Percentiles rank a stretch among this genome's conserved stretches.
Evolutionary conservation across 2,888 invertebrate genomes (phyloP).

Genomic region (Coenonympha glycerion): DNA sequence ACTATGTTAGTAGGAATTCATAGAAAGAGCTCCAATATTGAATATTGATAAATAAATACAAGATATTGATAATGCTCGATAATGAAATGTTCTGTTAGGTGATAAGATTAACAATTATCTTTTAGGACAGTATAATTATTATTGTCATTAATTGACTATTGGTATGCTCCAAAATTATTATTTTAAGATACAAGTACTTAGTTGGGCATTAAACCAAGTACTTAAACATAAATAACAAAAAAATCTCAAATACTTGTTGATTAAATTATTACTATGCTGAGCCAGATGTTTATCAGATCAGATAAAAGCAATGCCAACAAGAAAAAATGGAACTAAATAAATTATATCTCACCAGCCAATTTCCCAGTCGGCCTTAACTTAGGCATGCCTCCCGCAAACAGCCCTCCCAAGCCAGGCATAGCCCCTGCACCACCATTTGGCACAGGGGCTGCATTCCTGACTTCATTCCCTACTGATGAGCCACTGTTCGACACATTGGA

Average conservation of each 20-base stretch:
- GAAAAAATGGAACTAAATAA: too few species aligned
- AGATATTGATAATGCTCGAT: slow-evolving; percentile 16
- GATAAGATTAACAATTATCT: slow-evolving; percentile 17
- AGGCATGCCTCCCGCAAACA: slow-evolving; percentile 90
- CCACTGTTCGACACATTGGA: slow-evolving; percentile 45
- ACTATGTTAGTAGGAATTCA: neutral
- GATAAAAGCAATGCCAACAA: neutral
- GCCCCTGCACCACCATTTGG: slow-evolving; percentile 55
- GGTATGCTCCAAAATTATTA: neutral
- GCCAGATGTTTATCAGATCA: neutral
- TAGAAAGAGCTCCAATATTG: slow-evolving; percentile 1
- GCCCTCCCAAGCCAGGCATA: slow-evolving; percentile 77
- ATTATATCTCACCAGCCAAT: slow-evolving; percentile 48
- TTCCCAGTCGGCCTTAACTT: slow-evolving; percentile 84
- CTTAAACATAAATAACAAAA: too few species aligned
- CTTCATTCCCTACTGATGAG: slow-evolving; percentile 50
- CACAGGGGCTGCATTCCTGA: slow-evolving; percentile 48
- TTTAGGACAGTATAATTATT: slow-evolving; percentile 3
- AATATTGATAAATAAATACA: slow-evolving; percentile 13
- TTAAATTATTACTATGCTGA: neutral
- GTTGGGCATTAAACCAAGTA: too few species aligned
- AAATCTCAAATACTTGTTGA: neutral
- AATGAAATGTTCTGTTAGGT: slow-evolving; percentile 8
- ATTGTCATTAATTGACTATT: neutral
- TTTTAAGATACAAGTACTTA: too few species aligned